Conservation (phyloP, 2,113 vertebrate genomes). For the Etia nguti region DNA sequence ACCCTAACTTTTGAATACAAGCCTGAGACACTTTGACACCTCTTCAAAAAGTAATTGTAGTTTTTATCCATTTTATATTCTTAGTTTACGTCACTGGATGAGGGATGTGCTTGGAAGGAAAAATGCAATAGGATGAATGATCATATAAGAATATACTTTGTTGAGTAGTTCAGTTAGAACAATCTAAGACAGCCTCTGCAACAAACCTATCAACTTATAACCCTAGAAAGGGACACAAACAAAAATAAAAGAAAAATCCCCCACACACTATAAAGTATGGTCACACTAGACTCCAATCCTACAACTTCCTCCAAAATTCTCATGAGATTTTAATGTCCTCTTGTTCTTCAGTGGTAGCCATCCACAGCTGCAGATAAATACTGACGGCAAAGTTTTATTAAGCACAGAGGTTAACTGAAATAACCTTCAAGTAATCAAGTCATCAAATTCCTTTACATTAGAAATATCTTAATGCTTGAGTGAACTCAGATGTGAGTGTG, state of each 20-base stretch:
- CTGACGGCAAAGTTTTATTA: background rate
- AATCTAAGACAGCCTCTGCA: background rate
- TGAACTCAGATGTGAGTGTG: background rate
- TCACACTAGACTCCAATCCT: background rate
- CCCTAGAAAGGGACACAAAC: background rate
- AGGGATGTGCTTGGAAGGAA: background rate
- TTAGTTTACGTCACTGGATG: background rate
- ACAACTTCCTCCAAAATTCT: background rate
- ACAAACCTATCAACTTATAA: background rate
- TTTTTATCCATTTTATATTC: background rate
- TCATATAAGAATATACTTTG: background rate
- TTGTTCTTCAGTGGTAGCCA: background rate
- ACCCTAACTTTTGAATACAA: background rate
- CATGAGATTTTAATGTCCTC: background rate
- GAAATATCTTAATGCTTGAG: background rate
- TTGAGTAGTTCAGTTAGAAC: background rate
- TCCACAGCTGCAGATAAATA: background rate
- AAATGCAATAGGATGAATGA: background rate
- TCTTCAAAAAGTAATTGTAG: background rate
- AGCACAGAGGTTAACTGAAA: background rate
- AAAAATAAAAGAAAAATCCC: background rate
- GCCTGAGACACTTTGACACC: background rate
- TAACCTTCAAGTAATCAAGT: background rate
- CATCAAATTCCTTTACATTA: background rate
- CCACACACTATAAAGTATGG: background rate